Evolutionary conservation across 1,140 invertebrate genomes (phyloP).

Genomic region (Druon quercuslanigerum): DNA sequence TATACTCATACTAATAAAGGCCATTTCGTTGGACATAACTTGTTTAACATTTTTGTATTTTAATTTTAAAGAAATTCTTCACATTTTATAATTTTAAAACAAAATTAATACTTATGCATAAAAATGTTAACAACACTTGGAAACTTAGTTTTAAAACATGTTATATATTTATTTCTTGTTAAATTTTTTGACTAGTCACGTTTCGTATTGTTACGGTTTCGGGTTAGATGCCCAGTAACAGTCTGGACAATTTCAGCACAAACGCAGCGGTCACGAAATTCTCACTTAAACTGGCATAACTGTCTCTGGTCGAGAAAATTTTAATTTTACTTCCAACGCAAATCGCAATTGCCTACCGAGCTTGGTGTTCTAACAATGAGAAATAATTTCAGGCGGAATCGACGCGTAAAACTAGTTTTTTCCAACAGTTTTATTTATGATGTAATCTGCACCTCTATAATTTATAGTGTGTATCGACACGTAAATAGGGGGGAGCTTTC

Average conservation of each 20-base stretch:
- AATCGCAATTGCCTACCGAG: not conserved
- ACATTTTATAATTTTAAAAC: too few species aligned
- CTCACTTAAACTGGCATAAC: slow-evolving; percentile 15
- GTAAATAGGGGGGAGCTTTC: not conserved
- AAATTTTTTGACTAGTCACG: not conserved
- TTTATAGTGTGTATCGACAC: slow-evolving; percentile 43
- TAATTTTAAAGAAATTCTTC: too few species aligned
- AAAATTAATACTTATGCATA: too few species aligned
- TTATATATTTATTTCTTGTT: slow-evolving; percentile 3
- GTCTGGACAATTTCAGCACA: not conserved
- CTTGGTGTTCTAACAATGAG: not conserved
- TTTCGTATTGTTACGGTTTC: slow-evolving; percentile 6
- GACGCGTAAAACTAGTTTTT: slow-evolving; percentile 17
- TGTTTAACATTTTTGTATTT: too few species aligned
- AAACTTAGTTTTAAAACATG: not conserved
- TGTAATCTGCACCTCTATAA: slow-evolving; percentile 33
- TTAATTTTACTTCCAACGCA: slow-evolving; percentile 13
- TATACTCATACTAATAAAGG: too few species aligned
- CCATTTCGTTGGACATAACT: too few species aligned
- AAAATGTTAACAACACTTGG: too few species aligned
- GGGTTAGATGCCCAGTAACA: slow-evolving; percentile 8
- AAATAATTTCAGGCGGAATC: slow-evolving; percentile 11
- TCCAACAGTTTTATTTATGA: not conserved
- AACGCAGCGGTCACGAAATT: slow-evolving; percentile 9
- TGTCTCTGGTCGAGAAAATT: not conserved